A percentile compares a stretch with the other conserved stretches of the same genome.
Evolutionary conservation across 2,797 vertebrate species (phyloP).

Genomic region (Limosa lapponica): DNA sequence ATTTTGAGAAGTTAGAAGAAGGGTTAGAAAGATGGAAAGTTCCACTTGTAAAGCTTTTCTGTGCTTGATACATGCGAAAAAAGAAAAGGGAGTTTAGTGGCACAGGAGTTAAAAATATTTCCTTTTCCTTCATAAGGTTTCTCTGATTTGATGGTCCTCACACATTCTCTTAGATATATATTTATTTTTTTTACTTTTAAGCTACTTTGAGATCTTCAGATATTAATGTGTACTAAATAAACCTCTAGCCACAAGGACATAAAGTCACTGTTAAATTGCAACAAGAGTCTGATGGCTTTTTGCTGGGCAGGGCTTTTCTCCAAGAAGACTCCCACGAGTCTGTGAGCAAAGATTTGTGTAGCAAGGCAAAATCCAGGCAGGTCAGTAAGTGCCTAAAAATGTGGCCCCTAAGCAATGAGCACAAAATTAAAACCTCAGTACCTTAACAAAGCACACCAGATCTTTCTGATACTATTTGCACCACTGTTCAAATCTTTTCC

Average conservation of each 20-base stretch:
- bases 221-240: neutral
- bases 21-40: neutral
- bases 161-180: neutral
- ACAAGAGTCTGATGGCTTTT: neutral
- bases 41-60: neutral
- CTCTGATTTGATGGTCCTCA: neutral
- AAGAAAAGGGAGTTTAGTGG: neutral
- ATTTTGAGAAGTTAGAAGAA: neutral
- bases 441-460: neutral
- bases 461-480: neutral
- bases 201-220: neutral
- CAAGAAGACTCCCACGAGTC: neutral
- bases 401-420: neutral
- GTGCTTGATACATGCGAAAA: neutral
- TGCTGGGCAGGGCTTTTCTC: neutral
- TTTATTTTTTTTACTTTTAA: neutral
- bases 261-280: neutral
- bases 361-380: neutral
- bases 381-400: neutral
- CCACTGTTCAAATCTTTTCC: neutral
- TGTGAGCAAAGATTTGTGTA: neutral
- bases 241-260: neutral
- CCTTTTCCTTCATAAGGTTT: neutral
- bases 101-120: neutral
- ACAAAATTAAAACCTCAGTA: neutral